Conservation (phyloP, 2,888 invertebrate genomes). For the Standfussiana lucernea region DNA sequence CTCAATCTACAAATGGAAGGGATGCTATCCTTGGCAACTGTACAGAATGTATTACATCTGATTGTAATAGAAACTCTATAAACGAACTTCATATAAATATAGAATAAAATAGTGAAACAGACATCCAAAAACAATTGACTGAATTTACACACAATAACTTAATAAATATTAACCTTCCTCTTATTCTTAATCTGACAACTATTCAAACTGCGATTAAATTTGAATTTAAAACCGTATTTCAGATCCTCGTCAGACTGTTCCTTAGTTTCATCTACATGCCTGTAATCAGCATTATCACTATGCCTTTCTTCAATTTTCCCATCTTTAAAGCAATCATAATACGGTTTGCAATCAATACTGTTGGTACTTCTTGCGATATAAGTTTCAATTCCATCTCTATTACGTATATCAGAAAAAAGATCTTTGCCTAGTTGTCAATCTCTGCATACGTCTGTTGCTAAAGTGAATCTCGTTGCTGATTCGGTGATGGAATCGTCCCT, state of each 20-base stretch:
- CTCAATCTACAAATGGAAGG: slow-evolving; percentile 11
- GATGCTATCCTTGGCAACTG: not conserved
- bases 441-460: slow-evolving; percentile 82
- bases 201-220: slow-evolving; percentile 87
- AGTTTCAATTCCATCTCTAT: slow-evolving; percentile 78
- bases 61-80: not conserved
- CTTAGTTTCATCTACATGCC: slow-evolving; percentile 76
- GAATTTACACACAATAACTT: slow-evolving; percentile 25
- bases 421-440: slow-evolving; percentile 85
- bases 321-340: slow-evolving; percentile 87
- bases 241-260: slow-evolving; percentile 77
- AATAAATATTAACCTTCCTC: slow-evolving; percentile 77
- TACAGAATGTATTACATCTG: not conserved
- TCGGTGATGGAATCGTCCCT: slow-evolving; percentile 87
- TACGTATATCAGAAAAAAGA: slow-evolving; percentile 74
- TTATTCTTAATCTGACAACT: slow-evolving; percentile 85
- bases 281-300: slow-evolving; percentile 84
- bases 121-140: slow-evolving; percentile 44
- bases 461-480: slow-evolving; percentile 84
- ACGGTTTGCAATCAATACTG: slow-evolving; percentile 87
- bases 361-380: slow-evolving; percentile 85
- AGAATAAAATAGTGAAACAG: slow-evolving; percentile 25
- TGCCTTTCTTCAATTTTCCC: slow-evolving; percentile 78
- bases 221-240: slow-evolving; percentile 83
- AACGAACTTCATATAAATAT: not conserved